These are phyloP conservation scores for Psittacara wagleri DNA, from an alignment of 2,113 vertebrate species.

Conservation along the genomic window DNA sequence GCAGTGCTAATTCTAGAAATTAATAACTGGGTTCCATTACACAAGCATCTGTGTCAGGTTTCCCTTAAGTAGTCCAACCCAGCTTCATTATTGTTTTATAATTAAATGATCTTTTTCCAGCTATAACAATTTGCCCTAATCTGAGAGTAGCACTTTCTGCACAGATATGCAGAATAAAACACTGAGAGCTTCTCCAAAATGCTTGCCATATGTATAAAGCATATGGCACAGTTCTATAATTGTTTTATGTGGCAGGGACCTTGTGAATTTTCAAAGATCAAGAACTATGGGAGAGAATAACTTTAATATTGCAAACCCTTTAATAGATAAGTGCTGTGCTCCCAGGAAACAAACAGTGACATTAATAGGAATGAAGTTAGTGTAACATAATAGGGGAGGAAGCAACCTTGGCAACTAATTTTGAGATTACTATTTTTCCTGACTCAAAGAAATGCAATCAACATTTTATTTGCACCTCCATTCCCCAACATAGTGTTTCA, in stretches of 20 bases:
- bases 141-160: background rate
- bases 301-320: background rate
- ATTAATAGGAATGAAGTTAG: background rate
- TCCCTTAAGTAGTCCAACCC: background rate
- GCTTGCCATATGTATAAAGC: slow-evolving; percentile 27
- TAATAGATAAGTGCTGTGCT: background rate
- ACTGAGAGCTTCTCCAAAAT: background rate
- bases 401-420: background rate
- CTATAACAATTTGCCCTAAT: background rate
- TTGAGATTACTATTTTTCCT: background rate
- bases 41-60: slow-evolving; percentile 15
- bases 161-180: background rate
- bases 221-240: slow-evolving; percentile 28
- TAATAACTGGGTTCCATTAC: slow-evolving; percentile 5
- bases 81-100: background rate
- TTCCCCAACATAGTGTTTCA: background rate
- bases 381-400: background rate
- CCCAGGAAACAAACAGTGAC: background rate
- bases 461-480: background rate
- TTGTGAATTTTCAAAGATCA: slow-evolving; percentile 26
- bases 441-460: background rate
- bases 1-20: background rate
- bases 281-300: background rate
- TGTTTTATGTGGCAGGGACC: background rate
- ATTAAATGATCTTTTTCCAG: background rate